A percentile compares a stretch with the other conserved stretches of the same genome.
phyloP scores from a whole-genome alignment of 1,140 invertebrate species.

The Tetragnatha versicolor region DNA sequence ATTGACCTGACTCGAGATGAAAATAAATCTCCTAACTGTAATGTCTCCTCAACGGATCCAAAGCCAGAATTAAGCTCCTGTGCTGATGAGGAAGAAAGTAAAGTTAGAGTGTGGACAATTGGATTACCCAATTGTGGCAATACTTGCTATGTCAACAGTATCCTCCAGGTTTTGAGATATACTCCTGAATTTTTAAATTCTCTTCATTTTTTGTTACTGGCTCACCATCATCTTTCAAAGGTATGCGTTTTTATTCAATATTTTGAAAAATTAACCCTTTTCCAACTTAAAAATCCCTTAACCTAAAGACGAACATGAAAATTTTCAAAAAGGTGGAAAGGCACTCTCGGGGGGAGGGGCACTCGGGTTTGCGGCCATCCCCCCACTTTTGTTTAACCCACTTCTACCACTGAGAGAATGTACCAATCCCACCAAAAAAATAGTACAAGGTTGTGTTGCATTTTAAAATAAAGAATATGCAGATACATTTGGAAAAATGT shows the following conservation, averaged over 20 bases:
- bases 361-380: too few relatives aligned
- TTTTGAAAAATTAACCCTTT: not conserved
- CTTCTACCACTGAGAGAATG: too few relatives aligned
- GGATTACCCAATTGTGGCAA: slow-evolving; percentile 48
- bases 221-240: slow-evolving; percentile 9
- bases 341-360: too few relatives aligned
- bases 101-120: slow-evolving; percentile 9
- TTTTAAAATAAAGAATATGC: too few relatives aligned
- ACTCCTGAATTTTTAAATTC: slow-evolving; percentile 37
- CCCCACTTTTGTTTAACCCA: too few relatives aligned
- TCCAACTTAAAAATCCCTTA: not conserved
- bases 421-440: too few relatives aligned
- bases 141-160: slow-evolving; percentile 42
- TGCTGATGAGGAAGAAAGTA: slow-evolving; percentile 7
- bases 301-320: not conserved
- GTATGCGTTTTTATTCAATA: not conserved
- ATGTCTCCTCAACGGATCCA: not conserved
- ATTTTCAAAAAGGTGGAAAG: too few relatives aligned
- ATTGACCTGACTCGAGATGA: slow-evolving; percentile 30
- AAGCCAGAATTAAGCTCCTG: not conserved
- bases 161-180: slow-evolving; percentile 36
- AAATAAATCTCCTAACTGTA: slow-evolving; percentile 23
- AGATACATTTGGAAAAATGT: too few relatives aligned
- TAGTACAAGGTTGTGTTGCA: too few relatives aligned
- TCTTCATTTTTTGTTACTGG: slow-evolving; percentile 30